Evolutionary conservation across 1,140 invertebrate genomes (phyloP), one percentile per base, ranked within the genome.

Genomic region (Apis dorsata): DNA sequence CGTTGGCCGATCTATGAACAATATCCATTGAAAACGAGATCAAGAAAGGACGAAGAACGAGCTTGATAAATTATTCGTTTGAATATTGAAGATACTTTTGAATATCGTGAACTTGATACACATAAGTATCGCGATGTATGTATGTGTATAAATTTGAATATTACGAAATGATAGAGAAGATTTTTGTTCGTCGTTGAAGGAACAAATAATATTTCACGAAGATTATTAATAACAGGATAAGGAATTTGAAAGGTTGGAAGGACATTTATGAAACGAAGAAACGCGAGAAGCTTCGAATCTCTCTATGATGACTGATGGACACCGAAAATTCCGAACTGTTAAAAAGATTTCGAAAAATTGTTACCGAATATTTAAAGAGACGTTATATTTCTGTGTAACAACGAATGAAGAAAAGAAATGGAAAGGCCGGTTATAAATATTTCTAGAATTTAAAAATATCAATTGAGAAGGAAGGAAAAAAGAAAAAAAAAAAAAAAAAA

Each of bases 291-390:
- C 19, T 57, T 80, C 57, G 69, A 65, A 65, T 63, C 69, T 80
- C 60, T 63, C 34, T 5, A 13, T 15, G n/a, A 17, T n/a, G 68
- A 71, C 9, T 68, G 77, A 51, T 34, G 19, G 21, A 44, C n/a
- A 60, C 51, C 12, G 28, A 44, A 63, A 12, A 24, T 21, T 11
- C 24, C 24, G 10, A 7, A 34, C 11, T 19, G 51, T 28, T 10
- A 21, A 53, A 9, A 34, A 60, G 3, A 2, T 53, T 51, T 62
- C 12, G n/a, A 60, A 12, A 44, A 9, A 21, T 60, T 24, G 17
- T 74, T 73, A 60, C 49, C 34, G 57, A n/a, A 9, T 73, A 73
- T 73, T 73, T 73, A 57, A 74, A 62, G 2, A 8, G 21, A 24
- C 5, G 8, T 19, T 44, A n/a, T 44, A 12, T 60, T 49, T 49